Conservation (phyloP, 1,140 invertebrate species). For the Drosophila subobscura region DNA sequence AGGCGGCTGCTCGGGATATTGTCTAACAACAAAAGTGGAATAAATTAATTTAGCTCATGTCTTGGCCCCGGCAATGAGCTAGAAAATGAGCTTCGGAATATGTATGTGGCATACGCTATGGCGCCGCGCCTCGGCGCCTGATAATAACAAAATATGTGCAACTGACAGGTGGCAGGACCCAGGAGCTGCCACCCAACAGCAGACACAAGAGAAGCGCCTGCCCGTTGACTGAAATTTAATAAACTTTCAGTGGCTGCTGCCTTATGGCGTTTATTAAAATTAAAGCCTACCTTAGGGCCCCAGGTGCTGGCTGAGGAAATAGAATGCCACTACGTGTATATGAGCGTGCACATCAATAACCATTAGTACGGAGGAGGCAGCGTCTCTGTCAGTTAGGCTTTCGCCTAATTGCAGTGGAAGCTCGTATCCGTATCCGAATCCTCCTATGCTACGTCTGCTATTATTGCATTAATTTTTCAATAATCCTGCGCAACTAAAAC, state of each 20-base stretch:
- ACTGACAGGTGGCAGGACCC: conserved; percentile 68
- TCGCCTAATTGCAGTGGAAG: conserved; percentile 58
- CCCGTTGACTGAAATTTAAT: conserved; percentile 65
- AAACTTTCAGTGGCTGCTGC: conserved; percentile 31
- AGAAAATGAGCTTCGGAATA: conserved; percentile 79
- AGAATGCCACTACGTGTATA: conserved; percentile 15
- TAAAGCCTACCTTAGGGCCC: conserved; percentile 52
- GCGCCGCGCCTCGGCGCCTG: conserved; percentile 32
- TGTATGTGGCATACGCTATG: conserved; percentile 56
- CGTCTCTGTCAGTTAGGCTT: conserved; percentile 56
- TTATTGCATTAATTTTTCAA: conserved; percentile 81
- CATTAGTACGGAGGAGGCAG: conserved; percentile 13
- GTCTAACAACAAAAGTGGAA: conserved; percentile 81
- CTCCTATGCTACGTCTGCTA: conserved; percentile 12
- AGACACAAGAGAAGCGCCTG: conserved; percentile 9
- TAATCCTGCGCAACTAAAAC: conserved; percentile 63
- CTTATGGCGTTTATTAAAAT: conserved; percentile 66
- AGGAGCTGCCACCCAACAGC: not conserved
- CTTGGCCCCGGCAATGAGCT: conserved; percentile 76
- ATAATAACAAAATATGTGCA: conserved; percentile 80
- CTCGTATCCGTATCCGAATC: not conserved
- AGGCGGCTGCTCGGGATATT: conserved; percentile 64
- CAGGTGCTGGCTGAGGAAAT: conserved; percentile 39
- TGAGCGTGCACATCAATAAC: conserved; percentile 1
- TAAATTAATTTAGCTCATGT: conserved; percentile 82